A percentile compares a stretch with the other conserved stretches of the same genome.
Evolutionary conservation across 2,113 vertebrate genomes (phyloP).

Genomic region (Poeciliopsis turrubarensis): DNA sequence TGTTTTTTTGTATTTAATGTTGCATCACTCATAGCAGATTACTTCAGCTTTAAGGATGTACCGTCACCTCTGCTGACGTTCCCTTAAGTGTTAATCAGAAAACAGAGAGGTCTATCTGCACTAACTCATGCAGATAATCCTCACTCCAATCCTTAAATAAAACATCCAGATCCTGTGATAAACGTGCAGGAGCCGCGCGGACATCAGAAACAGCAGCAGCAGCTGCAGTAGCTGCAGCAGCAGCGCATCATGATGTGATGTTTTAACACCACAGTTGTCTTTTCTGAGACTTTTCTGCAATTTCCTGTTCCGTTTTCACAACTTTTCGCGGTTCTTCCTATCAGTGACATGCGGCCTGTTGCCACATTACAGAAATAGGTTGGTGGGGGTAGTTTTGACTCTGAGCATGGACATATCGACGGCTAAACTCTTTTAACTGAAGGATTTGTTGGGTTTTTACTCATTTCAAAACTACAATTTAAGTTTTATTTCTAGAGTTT

Average conservation of each 20-base stretch:
- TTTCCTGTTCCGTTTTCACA: slow-evolving; percentile 83
- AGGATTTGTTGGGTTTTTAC: neutral
- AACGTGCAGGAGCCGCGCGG: neutral
- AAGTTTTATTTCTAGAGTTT: slow-evolving; percentile 7
- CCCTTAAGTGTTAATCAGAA: slow-evolving; percentile 1
- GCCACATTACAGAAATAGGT: slow-evolving; percentile 69
- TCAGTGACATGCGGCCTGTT: slow-evolving; percentile 73
- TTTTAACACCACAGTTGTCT: slow-evolving; percentile 45
- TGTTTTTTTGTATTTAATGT: slow-evolving; percentile 3
- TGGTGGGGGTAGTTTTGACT: slow-evolving; percentile 31
- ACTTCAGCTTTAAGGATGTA: neutral
- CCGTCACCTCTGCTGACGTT: neutral
- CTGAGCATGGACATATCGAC: neutral
- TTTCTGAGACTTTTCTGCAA: slow-evolving; percentile 68
- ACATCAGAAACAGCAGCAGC: neutral
- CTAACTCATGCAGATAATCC: neutral
- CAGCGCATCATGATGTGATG: slow-evolving; percentile 12
- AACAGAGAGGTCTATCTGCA: neutral
- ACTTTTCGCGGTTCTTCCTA: slow-evolving; percentile 68
- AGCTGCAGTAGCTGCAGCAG: neutral
- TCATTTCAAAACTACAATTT: slow-evolving; percentile 8
- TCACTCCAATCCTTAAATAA: neutral
- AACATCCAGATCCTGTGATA: slow-evolving; percentile 17
- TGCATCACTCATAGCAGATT: neutral
- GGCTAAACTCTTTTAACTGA: slow-evolving; percentile 13